These are phyloP conservation scores for Flexamia atlantica DNA, from an alignment of 2,888 invertebrate species.

Conservation along the genomic window DNA sequence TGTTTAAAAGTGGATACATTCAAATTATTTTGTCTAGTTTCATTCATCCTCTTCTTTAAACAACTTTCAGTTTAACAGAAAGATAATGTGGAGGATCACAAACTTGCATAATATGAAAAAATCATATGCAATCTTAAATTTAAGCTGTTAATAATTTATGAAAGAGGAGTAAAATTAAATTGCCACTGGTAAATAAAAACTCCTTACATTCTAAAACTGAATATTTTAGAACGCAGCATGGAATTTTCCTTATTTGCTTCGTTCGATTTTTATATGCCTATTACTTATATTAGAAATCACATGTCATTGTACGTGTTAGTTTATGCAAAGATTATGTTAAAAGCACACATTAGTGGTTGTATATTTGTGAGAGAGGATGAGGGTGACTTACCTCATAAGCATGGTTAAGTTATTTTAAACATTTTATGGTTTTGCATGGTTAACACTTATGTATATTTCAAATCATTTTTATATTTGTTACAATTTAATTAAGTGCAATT, in stretches of 20 bases:
- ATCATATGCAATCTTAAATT: no score
- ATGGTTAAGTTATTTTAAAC: not conserved
- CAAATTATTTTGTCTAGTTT: no score
- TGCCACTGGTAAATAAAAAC: no score
- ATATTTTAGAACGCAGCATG: slow-evolving; percentile 58
- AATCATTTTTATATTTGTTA: not conserved
- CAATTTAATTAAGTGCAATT: no score
- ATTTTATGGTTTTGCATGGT: slow-evolving; percentile 9
- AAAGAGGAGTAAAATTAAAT: no score
- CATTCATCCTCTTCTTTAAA: no score
- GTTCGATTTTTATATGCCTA: slow-evolving; percentile 45
- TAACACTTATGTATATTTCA: not conserved
- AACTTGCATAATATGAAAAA: no score
- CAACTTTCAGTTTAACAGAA: no score
- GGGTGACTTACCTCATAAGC: not conserved
- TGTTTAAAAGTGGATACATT: no score
- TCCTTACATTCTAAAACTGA: no score
- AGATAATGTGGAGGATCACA: no score
- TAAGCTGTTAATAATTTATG: no score
- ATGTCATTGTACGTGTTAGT: slow-evolving; percentile 59
- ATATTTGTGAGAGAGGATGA: slow-evolving; percentile 13
- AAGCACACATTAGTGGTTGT: slow-evolving; percentile 17
- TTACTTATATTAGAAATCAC: slow-evolving; percentile 54
- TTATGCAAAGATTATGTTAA: slow-evolving; percentile 45
- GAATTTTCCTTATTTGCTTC: slow-evolving; percentile 58